Conservation (phyloP, 2,113 vertebrate species). For the Myrmecophaga tridactyla region DNA sequence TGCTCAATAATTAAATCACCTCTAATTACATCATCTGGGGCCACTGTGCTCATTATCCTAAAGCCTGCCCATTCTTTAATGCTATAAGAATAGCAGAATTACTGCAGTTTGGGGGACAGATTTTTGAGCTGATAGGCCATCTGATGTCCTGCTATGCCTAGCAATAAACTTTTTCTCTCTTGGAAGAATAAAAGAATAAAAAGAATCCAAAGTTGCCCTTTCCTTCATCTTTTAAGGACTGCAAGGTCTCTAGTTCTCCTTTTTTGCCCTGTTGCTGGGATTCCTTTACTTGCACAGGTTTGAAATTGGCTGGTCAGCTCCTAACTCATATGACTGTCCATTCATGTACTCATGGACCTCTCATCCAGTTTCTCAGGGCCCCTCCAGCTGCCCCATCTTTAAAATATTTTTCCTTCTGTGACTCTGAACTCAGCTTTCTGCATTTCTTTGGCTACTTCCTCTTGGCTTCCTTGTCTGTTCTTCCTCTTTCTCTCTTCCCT, state of each 20-base stretch:
- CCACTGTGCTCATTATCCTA: no score
- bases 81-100: no score
- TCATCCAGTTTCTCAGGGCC: not conserved
- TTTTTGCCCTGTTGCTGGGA: not conserved
- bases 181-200: no score
- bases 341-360: accelerated
- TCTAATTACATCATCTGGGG: no score
- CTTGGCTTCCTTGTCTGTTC: no score
- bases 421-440: not conserved
- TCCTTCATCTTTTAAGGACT: not conserved
- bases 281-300: not conserved
- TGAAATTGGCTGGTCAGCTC: not conserved
- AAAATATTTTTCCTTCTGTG: not conserved
- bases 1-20: no score
- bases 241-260: not conserved
- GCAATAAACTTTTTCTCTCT: no score
- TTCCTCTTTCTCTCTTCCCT: not conserved
- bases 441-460: not conserved
- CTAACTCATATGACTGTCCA: not conserved
- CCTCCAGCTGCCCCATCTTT: accelerated
- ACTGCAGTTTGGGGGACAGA: no score
- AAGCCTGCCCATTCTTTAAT: no score
- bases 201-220: not conserved
- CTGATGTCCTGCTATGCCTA: no score
- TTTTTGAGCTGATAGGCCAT: no score